Evolutionary conservation across 2,113 vertebrate species (phyloP).

Genomic region (Gobius niger): DNA sequence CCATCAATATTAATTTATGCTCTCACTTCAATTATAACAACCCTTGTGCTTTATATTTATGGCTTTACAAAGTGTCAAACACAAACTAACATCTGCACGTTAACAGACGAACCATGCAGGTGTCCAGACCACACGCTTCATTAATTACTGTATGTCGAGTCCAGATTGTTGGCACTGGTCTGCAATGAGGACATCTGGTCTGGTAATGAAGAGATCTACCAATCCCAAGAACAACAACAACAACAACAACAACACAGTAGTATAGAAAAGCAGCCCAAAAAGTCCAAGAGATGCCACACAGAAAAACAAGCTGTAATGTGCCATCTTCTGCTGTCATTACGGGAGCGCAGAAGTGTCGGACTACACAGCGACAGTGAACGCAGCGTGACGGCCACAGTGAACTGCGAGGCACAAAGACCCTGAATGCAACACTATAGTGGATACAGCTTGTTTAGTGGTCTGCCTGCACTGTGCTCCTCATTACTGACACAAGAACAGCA

Average conservation of each 20-base stretch:
- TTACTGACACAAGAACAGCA: slow-evolving; percentile 46
- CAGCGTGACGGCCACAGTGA: slow-evolving; percentile 42
- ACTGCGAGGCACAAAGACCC: slow-evolving; percentile 21
- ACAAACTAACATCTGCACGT: background rate
- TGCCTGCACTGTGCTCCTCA: slow-evolving; percentile 44
- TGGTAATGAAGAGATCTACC: slow-evolving; percentile 22
- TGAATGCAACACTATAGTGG: slow-evolving; percentile 29
- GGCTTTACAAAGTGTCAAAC: slow-evolving; percentile 10
- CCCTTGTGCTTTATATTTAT: background rate
- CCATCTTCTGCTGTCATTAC: slow-evolving; percentile 43
- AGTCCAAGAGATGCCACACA: slow-evolving; percentile 13
- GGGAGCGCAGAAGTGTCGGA: slow-evolving; percentile 24
- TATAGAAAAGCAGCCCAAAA: background rate
- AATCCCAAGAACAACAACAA: slow-evolving; percentile 3
- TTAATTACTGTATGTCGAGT: slow-evolving; percentile 37
- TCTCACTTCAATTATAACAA: background rate
- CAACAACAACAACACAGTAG: background rate
- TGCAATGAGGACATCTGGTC: slow-evolving; percentile 51
- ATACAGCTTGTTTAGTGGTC: slow-evolving; percentile 48
- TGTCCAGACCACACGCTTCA: slow-evolving; percentile 33
- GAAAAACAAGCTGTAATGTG: slow-evolving; percentile 42
- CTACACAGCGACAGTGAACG: slow-evolving; percentile 20
- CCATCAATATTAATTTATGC: background rate
- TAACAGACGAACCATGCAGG: slow-evolving; percentile 21
- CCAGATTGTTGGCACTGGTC: slow-evolving; percentile 51